These are phyloP conservation scores for Habrosyne pyritoides DNA, from an alignment of 2,888 invertebrate genomes.

Conservation along the genomic window DNA sequence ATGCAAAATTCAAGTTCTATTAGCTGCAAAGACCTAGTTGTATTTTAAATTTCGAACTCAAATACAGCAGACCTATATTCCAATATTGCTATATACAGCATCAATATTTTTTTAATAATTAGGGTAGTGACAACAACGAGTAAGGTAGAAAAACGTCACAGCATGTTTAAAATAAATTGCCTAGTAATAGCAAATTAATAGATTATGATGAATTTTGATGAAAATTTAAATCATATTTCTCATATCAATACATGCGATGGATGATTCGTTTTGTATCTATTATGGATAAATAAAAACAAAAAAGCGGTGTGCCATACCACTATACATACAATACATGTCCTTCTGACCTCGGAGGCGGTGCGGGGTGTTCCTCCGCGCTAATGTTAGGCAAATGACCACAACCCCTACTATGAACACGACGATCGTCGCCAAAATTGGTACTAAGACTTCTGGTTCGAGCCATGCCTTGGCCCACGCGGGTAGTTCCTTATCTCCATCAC, in stretches of 20 bases:
- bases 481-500: constrained; percentile 78
- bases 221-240: background rate
- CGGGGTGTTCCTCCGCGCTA: constrained; percentile 92
- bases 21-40: background rate
- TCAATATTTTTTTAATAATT: background rate
- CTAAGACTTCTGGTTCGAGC: constrained; percentile 95
- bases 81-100: too few species aligned
- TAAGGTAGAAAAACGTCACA: background rate
- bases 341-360: constrained; percentile 91
- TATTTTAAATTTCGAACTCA: too few species aligned
- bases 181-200: background rate
- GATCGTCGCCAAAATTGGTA: constrained; percentile 94
- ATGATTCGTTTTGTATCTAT: constrained; percentile 17
- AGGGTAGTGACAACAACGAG: background rate
- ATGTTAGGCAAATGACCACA: constrained; percentile 94
- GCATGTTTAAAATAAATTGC: background rate
- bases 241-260: constrained; percentile 11
- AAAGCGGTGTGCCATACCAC: constrained; percentile 74
- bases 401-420: constrained; percentile 95
- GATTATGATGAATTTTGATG: background rate
- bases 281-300: constrained; percentile 34
- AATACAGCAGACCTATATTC: too few species aligned
- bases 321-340: constrained; percentile 90
- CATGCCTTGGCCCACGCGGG: constrained; percentile 92
- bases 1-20: constrained; percentile 22